Evolutionary conservation across 2,113 vertebrate genomes (phyloP).

Genomic region (Cacatua alba): DNA sequence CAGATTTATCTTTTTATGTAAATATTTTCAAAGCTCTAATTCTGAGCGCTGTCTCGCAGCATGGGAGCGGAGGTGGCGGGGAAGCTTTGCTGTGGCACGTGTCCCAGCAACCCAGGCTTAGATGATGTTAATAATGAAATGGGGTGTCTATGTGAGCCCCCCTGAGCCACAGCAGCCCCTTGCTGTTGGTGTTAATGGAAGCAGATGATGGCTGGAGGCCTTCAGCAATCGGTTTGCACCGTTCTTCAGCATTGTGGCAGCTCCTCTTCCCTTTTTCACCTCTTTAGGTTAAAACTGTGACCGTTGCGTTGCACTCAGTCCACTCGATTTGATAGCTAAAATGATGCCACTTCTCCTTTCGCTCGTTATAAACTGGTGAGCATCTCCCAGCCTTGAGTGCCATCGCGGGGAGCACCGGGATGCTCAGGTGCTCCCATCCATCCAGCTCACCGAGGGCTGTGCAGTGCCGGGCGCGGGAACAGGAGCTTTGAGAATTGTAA

Average conservation of each 20-base stretch:
- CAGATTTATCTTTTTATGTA: slow-evolving; percentile 51
- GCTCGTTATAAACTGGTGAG: background rate
- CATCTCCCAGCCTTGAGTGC: background rate
- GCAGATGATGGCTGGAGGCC: background rate
- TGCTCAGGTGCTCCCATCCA: background rate
- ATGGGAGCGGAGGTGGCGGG: background rate
- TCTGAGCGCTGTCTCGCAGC: background rate
- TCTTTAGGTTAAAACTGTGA: background rate
- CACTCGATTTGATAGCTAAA: background rate
- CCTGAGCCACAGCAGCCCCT: background rate
- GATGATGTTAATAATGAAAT: background rate
- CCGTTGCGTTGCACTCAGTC: accelerated
- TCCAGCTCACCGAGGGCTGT: background rate
- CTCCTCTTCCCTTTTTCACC: background rate
- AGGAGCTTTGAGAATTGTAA: slow-evolving; percentile 16
- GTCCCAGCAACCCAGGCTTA: background rate
- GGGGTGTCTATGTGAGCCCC: background rate
- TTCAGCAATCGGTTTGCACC: accelerated
- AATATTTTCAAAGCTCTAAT: slow-evolving; percentile 61
- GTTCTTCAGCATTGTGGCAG: background rate
- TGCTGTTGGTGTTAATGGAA: background rate
- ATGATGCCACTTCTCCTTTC: background rate
- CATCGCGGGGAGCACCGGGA: background rate
- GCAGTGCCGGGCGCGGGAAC: background rate
- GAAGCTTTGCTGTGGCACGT: background rate